Evolutionary conservation across 1,140 invertebrate genomes (phyloP), one percentile per base, ranked within the genome.

Genomic region (Sweltsa coloradensis): DNA sequence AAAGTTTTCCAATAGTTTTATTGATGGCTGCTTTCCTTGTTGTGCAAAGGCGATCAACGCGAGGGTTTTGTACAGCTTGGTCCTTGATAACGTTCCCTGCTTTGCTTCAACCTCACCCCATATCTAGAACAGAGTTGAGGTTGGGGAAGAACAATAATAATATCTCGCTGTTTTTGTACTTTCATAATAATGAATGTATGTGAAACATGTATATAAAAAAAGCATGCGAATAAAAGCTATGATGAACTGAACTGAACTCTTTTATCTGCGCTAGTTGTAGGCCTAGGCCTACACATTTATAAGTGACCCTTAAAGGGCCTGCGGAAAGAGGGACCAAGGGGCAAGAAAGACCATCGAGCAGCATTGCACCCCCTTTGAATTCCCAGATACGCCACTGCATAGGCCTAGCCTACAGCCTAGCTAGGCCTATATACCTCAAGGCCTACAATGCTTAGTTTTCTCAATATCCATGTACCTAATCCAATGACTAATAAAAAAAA

Each of bases 11-110:
- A 83, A 61, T 1, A 82, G 59, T 61, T 81, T 81, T 21, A 78
- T 74, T 52, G 71, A 75, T 13, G 78, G 68, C 29, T 73, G 63
- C 60, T 81, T 81, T 23, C 79, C 81, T 60, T 82, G 78, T 53
- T 83, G 81, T 24, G 78, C 75, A 57, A 79, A 73, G 3, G 76
- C 79, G 36, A 80, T 70, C 16, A 82, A 63, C 2, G 79, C 79
- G 29, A 83, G 61, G 13, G 76, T 78, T 65, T 81, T 81, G 58
- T 80, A 83, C 5, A 78, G 55, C 53, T 66, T 69, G 36, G 67
- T 71, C 48, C 75, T 61, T 5, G 72, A 75, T 11, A 83, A 59
- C 46, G 68, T 68, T 14, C 75, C 76, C 48, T 72, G 67, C 39
- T 73, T 72, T 46, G 68, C 70, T 49, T 78, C 76, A 3, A 77